A percentile compares a stretch with the other conserved stretches of the same genome.
These are phyloP conservation scores for fruit fly (Drosophila melanogaster) DNA, from an alignment of 1,140 invertebrate species.

Conservation along the genomic window DNA sequence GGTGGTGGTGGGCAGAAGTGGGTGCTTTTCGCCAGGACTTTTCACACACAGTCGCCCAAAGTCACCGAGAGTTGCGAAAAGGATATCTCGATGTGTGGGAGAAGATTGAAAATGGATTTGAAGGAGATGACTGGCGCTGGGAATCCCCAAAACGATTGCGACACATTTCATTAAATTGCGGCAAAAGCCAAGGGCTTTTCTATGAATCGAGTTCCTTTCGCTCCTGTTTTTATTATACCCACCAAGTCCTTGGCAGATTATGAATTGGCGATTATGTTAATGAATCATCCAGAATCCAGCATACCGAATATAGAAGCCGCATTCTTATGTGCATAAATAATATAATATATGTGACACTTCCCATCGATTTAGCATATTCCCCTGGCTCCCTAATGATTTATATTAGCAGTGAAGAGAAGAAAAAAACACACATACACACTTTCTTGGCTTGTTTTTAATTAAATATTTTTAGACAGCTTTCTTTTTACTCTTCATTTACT, in stretches of 20 bases:
- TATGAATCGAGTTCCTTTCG: no score
- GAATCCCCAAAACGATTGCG: constrained; percentile 1
- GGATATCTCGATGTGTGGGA: not conserved
- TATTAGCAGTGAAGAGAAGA: constrained; percentile 9
- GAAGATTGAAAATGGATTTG: constrained; percentile 10
- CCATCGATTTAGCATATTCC: not conserved
- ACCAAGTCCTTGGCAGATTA: constrained; percentile 53
- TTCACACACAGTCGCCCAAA: not conserved
- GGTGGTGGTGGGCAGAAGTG: not conserved
- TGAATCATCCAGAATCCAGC: constrained; percentile 53
- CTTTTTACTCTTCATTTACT: not conserved
- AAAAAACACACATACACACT: not conserved
- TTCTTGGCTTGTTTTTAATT: constrained; percentile 35
- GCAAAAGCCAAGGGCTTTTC: constrained; percentile 1
- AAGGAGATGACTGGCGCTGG: not conserved
- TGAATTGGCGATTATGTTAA: constrained; percentile 81
- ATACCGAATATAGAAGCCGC: constrained; percentile 15
- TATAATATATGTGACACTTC: constrained; percentile 17
- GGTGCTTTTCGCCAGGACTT: not conserved
- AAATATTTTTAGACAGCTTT: constrained; percentile 29
- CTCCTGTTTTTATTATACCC: constrained; percentile 31
- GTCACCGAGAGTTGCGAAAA: not conserved
- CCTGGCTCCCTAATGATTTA: constrained; percentile 9
- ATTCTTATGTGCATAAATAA: constrained; percentile 63
- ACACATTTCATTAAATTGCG: constrained; percentile 43